These are phyloP conservation scores for Hydropsyche tenuis DNA, from an alignment of 1,140 invertebrate genomes.

Conservation along the genomic window DNA sequence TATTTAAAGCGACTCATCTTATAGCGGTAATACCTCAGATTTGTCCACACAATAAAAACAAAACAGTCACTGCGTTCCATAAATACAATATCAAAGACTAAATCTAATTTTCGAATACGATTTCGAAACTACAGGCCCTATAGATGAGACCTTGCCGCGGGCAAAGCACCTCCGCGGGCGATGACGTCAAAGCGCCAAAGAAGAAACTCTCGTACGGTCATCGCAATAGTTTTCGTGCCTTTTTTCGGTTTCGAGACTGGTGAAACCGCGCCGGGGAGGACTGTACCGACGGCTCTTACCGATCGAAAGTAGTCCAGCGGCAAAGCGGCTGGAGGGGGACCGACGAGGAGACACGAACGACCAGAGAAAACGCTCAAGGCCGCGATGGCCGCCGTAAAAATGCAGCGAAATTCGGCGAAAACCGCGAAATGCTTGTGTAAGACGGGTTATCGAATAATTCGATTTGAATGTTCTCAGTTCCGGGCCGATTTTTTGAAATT, in stretches of 20 bases:
- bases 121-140: too few relatives aligned
- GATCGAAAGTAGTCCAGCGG: slow-evolving; percentile 45
- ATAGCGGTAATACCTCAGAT: too few relatives aligned
- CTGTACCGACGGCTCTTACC: slow-evolving; percentile 38
- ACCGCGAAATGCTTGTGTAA: neutral
- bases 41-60: too few relatives aligned
- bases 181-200: slow-evolving; percentile 30
- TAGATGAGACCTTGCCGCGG: slow-evolving; percentile 45
- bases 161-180: slow-evolving; percentile 18
- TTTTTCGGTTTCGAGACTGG: slow-evolving; percentile 20
- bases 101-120: too few relatives aligned
- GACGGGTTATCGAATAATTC: too few relatives aligned
- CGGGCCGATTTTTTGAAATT: too few relatives aligned
- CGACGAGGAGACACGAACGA: neutral
- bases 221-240: slow-evolving; percentile 23
- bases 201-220: slow-evolving; percentile 30
- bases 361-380: slow-evolving; percentile 1
- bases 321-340: slow-evolving; percentile 22
- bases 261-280: slow-evolving; percentile 19
- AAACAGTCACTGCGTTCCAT: too few relatives aligned
- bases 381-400: slow-evolving; percentile 19
- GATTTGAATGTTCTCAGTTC: too few relatives aligned
- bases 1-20: too few relatives aligned
- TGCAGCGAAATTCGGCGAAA: slow-evolving; percentile 13
- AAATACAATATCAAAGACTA: too few relatives aligned